Evolutionary conservation across 2,797 vertebrate species (phyloP), one percentile per base, ranked within the genome.

Genomic region (Macroramphosus scolopax): DNA sequence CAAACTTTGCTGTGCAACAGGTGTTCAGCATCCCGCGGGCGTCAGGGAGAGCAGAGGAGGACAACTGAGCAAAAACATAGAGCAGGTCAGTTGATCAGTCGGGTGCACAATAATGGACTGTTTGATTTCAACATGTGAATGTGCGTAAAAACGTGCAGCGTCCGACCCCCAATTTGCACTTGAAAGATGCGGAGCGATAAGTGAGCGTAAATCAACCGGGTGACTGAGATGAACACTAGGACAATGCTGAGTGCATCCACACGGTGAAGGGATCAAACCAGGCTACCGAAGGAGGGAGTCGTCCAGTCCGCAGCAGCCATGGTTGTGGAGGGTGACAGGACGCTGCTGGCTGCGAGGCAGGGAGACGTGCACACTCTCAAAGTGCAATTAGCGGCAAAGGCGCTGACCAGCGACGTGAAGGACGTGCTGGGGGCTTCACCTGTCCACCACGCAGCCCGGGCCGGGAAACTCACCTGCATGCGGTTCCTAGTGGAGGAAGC

Each of bases 401-500:
- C 71, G 28, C 86, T 94, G 39, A 79, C 43, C 25, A 32, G 63
- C 26, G 87, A 87, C 8, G 75, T 92, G 20, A 89, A 81, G 72
- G 95, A 97, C 62, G 79, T 79, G 3, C 84, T 96, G 52, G 94
- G 93, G 24, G 94, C 95, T 5, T 89, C 93, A 0, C 89, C 93
- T 0, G 93, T 92, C 3, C 95, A 98, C 77, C 92, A 96, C 58
- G 94, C 95, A 1, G 93, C 95, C 62, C 91, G 95, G 31, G 88
- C 93, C 0, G 95, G 95, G n/a, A 92, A 88, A 44, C 83, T 97
- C 8, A 69, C 70, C 68, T 95, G 93, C 29, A 68, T 98, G 59
- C 93, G 93, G 1, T 98, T 90, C 77, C 68, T 98, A 68, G 94
- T 95, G 77, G 92, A 95, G 14, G 93, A 96, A 55, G 92, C 88